phyloP scores from a whole-genome alignment of 2,797 vertebrate species.

The Manis crassicaudata region DNA sequence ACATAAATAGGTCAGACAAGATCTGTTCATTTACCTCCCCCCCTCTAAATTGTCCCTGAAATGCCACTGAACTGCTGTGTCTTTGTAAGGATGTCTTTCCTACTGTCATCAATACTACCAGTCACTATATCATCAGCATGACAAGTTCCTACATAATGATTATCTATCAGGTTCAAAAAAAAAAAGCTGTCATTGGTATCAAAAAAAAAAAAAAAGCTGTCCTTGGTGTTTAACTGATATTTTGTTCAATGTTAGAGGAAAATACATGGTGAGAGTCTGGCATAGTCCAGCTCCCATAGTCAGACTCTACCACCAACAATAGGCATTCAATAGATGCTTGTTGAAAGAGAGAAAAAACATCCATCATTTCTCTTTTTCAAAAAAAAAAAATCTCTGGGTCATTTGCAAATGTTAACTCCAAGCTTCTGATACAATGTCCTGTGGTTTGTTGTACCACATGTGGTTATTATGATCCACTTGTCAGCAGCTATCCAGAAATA shows the following conservation, averaged over 20 bases:
- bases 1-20: background rate
- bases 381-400: conserved; percentile 1
- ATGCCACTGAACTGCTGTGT: background rate
- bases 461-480: conserved; percentile 64
- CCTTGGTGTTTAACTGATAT: background rate
- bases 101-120: background rate
- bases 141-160: background rate
- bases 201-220: background rate
- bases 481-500: conserved; percentile 59
- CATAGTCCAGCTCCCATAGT: background rate
- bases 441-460: conserved; percentile 44
- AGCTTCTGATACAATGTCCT: conserved; percentile 34
- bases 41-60: background rate
- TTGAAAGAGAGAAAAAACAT: background rate
- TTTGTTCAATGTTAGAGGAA: conserved; percentile 30
- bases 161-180: background rate
- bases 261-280: conserved; percentile 42
- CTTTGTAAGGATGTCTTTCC: background rate
- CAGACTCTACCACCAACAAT: conserved; percentile 27
- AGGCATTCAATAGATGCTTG: conserved; percentile 22
- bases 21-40: background rate
- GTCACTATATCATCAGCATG: background rate
- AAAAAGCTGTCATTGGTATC: background rate
- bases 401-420: conserved; percentile 50
- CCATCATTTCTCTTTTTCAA: background rate